Evolutionary conservation across 2,113 vertebrate genomes (phyloP), one percentile per base, ranked within the genome.

Genomic region (Apodemus sylvaticus): DNA sequence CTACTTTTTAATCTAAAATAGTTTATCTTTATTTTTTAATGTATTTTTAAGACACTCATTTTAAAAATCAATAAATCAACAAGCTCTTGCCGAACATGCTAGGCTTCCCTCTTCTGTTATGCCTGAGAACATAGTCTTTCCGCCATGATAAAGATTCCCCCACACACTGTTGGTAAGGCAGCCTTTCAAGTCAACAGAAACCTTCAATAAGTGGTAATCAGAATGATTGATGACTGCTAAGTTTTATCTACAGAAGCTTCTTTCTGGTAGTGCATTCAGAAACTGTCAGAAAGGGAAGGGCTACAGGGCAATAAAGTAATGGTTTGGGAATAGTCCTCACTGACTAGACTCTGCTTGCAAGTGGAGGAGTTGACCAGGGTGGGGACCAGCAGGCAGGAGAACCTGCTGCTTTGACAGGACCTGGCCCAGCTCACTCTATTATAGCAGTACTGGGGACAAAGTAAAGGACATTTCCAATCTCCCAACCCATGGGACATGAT

Each of bases 1-100:
- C 45, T 95, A 42, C 24, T 42, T 66, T 82, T 60, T 62, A 86
- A 70, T 42, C 64, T 79, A 66, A 74, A 87, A 82, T 82, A 36
- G 7, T 13, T 83, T 62, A 29, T 83, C 58, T 60, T 83, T n/a
- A 79, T 85, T 62, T 45, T 85, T 79, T 86, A 45, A 16, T 51
- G 12, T 71, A 51, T 66, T 76, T 94, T 89, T 34, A 60, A 53
- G 73, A 85, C 39, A 86, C 68, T 86, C 5, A n/a, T 58, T 78
- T 94, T 92, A 36, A 83, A 91, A 88, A 64, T 82, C 60, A 94
- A 70, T 31, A 90, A 90, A 71, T 16, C 48, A 87, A 68, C 24
- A 90, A 82, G 76, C 36, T 64, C 22, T 86, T 22, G 48, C 5
- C 34, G 64, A 71, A 70, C 17, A 26, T 74, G 17, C 62, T 74